phyloP scores from a whole-genome alignment of 2,888 invertebrate species.

The Campoletis raptor region DNA sequence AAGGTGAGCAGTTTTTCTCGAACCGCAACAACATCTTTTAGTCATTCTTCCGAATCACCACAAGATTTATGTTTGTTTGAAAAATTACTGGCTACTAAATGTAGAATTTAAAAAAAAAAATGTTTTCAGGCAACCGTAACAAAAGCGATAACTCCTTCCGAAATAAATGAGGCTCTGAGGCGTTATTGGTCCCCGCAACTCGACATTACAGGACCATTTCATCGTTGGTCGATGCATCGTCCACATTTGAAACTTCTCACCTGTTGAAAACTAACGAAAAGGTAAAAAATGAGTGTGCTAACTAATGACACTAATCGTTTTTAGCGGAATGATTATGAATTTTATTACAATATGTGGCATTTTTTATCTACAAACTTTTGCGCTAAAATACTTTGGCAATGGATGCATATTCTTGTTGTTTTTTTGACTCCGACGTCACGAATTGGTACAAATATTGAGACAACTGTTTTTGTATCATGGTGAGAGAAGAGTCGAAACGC shows the following conservation, averaged over 20 bases:
- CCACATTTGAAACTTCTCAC: slow-evolving; percentile 81
- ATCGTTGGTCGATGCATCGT: slow-evolving; percentile 80
- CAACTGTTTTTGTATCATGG: slow-evolving; percentile 83
- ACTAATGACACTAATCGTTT: neutral
- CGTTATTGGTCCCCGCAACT: slow-evolving; percentile 89
- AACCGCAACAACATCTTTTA: neutral
- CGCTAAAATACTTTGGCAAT: slow-evolving; percentile 59
- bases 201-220: slow-evolving; percentile 84
- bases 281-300: neutral
- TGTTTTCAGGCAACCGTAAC: slow-evolving; percentile 85
- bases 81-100: neutral
- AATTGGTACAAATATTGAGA: slow-evolving; percentile 83
- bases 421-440: slow-evolving; percentile 69
- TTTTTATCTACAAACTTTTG: slow-evolving; percentile 69
- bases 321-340: slow-evolving; percentile 68
- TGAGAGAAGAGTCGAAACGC: slow-evolving; percentile 86
- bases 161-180: slow-evolving; percentile 93
- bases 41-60: neutral
- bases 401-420: slow-evolving; percentile 42
- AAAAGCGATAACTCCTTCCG: slow-evolving; percentile 91
- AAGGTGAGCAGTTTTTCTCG: slow-evolving; percentile 74
- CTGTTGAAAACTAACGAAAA: slow-evolving; percentile 72
- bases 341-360: slow-evolving; percentile 71
- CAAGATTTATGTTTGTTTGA: slow-evolving; percentile 11
- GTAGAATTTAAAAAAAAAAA: neutral